Conservation (phyloP, 2,113 vertebrate species). For the Epinephelus fuscoguttatus region DNA sequence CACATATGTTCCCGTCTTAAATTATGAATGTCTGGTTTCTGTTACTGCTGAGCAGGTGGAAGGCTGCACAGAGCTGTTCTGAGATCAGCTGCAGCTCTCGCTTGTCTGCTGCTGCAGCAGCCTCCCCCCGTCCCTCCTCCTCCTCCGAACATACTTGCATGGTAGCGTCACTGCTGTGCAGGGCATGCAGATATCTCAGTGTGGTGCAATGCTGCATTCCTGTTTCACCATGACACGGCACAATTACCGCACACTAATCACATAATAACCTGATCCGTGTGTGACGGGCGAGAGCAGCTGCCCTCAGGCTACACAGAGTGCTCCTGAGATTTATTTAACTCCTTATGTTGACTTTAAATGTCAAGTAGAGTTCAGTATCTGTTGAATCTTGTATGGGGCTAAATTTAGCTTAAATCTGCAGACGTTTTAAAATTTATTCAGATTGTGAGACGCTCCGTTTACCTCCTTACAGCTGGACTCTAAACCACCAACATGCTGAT, state of each 20-base stretch:
- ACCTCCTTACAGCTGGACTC: neutral
- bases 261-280: neutral
- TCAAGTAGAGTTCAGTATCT: too few species aligned
- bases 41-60: conserved; percentile 20
- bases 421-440: too few species aligned
- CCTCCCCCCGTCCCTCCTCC: neutral
- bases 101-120: conserved; percentile 34
- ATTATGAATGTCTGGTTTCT: neutral
- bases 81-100: conserved; percentile 17
- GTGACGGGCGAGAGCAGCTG: neutral
- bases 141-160: conserved; percentile 6
- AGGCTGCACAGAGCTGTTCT: neutral
- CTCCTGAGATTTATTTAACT: too few species aligned
- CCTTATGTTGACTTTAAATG: too few species aligned
- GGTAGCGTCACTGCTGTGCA: conserved; percentile 19
- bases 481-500: neutral
- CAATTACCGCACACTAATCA: too few species aligned
- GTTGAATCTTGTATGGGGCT: too few species aligned
- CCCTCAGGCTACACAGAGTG: neutral
- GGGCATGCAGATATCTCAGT: conserved; percentile 10
- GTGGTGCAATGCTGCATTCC: conserved; percentile 46
- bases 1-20: neutral
- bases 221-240: neutral
- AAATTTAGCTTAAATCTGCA: too few species aligned
- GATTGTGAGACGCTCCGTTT: too few species aligned